Evolutionary conservation across 1,140 invertebrate genomes (phyloP).

Genomic region (Drosophila insularis): DNA sequence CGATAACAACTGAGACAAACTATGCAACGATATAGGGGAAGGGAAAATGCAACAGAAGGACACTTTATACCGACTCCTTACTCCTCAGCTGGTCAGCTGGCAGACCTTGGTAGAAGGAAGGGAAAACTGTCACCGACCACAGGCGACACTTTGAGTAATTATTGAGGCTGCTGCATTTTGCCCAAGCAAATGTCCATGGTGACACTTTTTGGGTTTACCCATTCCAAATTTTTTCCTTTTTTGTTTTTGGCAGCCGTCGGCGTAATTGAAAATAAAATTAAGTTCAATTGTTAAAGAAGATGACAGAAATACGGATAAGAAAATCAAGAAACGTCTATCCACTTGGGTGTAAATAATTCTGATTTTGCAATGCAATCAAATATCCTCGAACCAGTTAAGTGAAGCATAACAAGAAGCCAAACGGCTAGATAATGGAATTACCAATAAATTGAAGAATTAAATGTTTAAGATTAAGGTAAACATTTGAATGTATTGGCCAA

Average conservation of each 20-base stretch:
- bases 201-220: conserved; percentile 30
- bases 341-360: conserved; percentile 59
- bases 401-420: conserved; percentile 9
- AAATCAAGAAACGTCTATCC: conserved; percentile 47
- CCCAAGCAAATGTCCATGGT: conserved; percentile 31
- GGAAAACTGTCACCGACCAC: conserved; percentile 43
- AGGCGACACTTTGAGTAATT: conserved; percentile 80
- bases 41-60: conserved; percentile 41
- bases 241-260: conserved; percentile 55
- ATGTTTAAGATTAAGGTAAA: neutral
- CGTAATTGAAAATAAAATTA: conserved; percentile 80
- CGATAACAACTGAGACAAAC: conserved; percentile 14
- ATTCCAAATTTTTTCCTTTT: neutral
- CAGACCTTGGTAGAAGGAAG: neutral
- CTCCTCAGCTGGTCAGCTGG: neutral
- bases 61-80: neutral
- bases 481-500: neutral
- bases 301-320: neutral
- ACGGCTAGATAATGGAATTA: neutral
- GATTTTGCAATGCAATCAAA: conserved; percentile 49
- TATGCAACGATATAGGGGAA: neutral
- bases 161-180: conserved; percentile 72
- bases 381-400: conserved; percentile 25
- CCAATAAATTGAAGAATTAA: neutral
- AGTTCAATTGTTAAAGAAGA: conserved; percentile 14